Percentiles rank a stretch among this genome's conserved stretches.
These are phyloP conservation scores for Ceratoteleas bidentatus DNA, from an alignment of 1,140 invertebrate genomes.

Conservation along the genomic window DNA sequence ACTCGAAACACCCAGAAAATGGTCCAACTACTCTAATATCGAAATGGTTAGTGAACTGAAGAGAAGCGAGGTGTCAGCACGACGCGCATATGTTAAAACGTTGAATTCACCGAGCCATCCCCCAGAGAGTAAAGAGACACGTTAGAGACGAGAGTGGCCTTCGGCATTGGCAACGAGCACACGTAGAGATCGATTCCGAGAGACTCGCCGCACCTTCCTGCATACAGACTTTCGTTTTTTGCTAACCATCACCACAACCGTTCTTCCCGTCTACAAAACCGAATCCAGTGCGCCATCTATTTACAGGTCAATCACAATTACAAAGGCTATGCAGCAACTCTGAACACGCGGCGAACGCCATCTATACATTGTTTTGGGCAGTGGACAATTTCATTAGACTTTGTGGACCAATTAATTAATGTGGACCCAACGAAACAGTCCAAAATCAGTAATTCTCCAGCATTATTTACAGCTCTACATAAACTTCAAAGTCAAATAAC, in stretches of 20 bases:
- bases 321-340: no score
- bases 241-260: constrained; percentile 29
- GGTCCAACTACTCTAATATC: constrained; percentile 45
- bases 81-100: constrained; percentile 64
- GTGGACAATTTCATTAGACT: no score
- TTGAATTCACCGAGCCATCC: constrained; percentile 70
- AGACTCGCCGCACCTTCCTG: background rate
- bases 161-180: constrained; percentile 1
- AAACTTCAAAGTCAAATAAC: no score
- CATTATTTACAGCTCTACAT: no score
- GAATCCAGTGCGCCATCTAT: constrained; percentile 6
- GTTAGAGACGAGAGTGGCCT: constrained; percentile 44
- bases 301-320: background rate
- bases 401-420: no score
- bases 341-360: no score
- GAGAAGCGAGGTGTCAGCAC: constrained; percentile 49
- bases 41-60: constrained; percentile 61
- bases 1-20: constrained; percentile 34
- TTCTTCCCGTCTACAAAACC: background rate
- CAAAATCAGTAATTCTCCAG: no score
- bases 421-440: no score
- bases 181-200: background rate
- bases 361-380: no score
- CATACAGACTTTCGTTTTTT: background rate
- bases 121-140: constrained; percentile 76